Evolutionary conservation across 2,888 invertebrate genomes (phyloP).

Genomic region (Pterostichus madidus): DNA sequence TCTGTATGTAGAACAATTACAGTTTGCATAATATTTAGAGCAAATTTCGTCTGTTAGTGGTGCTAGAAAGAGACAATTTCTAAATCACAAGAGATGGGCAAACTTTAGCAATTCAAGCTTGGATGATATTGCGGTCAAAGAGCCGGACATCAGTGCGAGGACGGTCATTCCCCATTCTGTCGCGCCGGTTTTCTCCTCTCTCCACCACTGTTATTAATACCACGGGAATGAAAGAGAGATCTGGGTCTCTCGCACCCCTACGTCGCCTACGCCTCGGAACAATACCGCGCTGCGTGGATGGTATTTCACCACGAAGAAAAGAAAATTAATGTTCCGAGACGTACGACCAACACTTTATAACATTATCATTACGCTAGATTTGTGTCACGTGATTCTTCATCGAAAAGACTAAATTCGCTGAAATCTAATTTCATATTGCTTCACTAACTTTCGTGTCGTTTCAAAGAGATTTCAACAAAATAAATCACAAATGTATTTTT

Average conservation of each 20-base stretch:
- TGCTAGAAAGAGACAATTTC: not conserved
- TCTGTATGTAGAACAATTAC: not conserved
- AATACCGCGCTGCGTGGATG: slow-evolving; percentile 37
- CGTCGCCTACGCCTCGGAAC: slow-evolving; percentile 18
- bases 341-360: slow-evolving; percentile 69
- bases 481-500: too few relatives aligned
- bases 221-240: slow-evolving; percentile 3
- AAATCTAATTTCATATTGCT: too few relatives aligned
- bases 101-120: slow-evolving; percentile 6
- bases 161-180: slow-evolving; percentile 20
- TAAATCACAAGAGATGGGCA: slow-evolving; percentile 14
- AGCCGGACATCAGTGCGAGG: not conserved
- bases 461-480: too few relatives aligned
- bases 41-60: slow-evolving; percentile 2
- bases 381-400: slow-evolving; percentile 67
- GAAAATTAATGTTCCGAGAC: slow-evolving; percentile 71
- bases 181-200: not conserved
- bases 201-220: slow-evolving; percentile 21
- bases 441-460: too few relatives aligned
- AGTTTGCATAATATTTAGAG: slow-evolving; percentile 17
- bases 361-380: slow-evolving; percentile 70
- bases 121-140: not conserved
- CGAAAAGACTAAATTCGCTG: not conserved
- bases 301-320: slow-evolving; percentile 68
- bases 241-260: not conserved